Percentiles rank a stretch among this genome's conserved stretches.
phyloP scores from a whole-genome alignment of 2,113 vertebrate genomes.

The Triplophysa siluroides region DNA sequence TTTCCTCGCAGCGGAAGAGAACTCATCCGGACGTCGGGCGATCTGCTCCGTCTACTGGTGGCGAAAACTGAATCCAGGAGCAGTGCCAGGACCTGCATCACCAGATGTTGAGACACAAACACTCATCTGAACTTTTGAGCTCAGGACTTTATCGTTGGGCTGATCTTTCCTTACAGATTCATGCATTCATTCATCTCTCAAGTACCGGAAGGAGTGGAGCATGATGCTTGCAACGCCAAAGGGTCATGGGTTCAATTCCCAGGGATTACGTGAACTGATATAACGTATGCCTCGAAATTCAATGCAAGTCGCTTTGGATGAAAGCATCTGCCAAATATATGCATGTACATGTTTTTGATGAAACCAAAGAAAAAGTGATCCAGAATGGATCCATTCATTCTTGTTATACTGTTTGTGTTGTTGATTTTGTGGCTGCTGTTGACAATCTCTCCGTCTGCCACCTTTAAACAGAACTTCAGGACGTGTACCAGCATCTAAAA shows the following conservation, averaged over 20 bases:
- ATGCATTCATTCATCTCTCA: background rate
- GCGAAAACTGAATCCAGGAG: constrained; percentile 65
- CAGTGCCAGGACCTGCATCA: constrained; percentile 42
- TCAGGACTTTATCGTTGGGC: constrained; percentile 42
- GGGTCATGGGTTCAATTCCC: no score
- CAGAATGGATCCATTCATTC: background rate
- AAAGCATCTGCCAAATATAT: no score
- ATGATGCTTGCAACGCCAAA: no score
- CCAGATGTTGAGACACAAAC: constrained; percentile 59
- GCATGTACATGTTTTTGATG: background rate
- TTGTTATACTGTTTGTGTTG: background rate
- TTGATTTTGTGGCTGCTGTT: background rate
- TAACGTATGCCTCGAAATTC: no score
- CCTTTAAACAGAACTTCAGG: background rate
- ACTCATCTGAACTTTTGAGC: constrained; percentile 36
- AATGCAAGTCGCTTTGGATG: no score
- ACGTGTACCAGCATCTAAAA: background rate
- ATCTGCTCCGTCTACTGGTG: constrained; percentile 71
- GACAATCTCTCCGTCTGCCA: background rate
- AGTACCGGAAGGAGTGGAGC: background rate
- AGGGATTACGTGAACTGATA: no score
- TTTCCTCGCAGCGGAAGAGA: constrained; percentile 69
- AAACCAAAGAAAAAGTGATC: background rate
- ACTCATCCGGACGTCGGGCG: constrained; percentile 70
- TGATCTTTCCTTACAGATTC: background rate